Evolutionary conservation across 53 echinoderm and acorn worm genomes (phyloP).

Genomic region (Temnopleurus reevesii): DNA sequence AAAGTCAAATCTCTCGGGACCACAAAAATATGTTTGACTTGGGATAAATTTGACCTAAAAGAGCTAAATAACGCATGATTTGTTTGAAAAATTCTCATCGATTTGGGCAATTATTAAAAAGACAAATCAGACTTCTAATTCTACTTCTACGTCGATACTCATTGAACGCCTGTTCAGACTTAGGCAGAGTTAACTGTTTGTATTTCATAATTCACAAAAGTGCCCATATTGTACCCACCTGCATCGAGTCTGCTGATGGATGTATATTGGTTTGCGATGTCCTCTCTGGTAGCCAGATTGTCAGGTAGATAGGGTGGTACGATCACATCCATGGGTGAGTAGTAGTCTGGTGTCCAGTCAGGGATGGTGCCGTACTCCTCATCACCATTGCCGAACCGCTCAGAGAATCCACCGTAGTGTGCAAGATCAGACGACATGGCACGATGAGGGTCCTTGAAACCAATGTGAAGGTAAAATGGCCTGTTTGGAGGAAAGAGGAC

Average conservation of each 20-base stretch:
- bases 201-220: no score
- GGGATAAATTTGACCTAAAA: no score
- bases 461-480: conserved; percentile 81
- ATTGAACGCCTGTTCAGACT: no score
- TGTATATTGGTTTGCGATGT: conserved; percentile 78
- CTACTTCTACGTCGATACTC: no score
- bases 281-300: conserved; percentile 71
- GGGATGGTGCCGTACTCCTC: conserved; percentile 67
- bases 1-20: no score
- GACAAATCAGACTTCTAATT: no score
- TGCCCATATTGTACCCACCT: no score
- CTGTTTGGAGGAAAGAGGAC: conserved; percentile 36
- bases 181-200: no score
- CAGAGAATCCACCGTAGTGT: conserved; percentile 72
- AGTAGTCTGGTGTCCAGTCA: conserved; percentile 77
- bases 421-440: conserved; percentile 52
- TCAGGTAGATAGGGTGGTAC: conserved; percentile 79
- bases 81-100: no score
- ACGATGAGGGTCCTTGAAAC: conserved; percentile 82
- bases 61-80: no score
- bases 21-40: no score
- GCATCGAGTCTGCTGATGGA: conserved; percentile 79
- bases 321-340: conserved; percentile 68
- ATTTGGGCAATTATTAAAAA: no score
- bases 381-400: conserved; percentile 82